Conservation (phyloP, 2,888 invertebrate species). For the Cerceris ruficornis region DNA sequence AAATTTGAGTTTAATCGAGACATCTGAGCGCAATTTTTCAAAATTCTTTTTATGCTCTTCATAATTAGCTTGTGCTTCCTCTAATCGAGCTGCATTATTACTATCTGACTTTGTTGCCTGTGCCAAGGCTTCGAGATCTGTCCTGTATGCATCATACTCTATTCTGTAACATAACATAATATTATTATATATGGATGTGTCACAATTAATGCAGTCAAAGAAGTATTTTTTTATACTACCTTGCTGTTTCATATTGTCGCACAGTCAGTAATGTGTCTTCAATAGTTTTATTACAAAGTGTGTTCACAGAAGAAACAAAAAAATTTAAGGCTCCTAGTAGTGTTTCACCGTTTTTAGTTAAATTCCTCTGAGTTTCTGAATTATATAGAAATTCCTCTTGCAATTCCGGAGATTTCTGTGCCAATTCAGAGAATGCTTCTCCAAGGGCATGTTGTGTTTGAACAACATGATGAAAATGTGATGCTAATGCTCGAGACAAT, state of each 20-base stretch:
- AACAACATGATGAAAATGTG: constrained; percentile 94
- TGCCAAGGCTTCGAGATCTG: constrained; percentile 93
- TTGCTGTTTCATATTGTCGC: constrained; percentile 89
- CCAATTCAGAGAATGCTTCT: constrained; percentile 96
- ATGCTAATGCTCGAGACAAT: constrained; percentile 91
- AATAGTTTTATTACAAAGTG: constrained; percentile 98
- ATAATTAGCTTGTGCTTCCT: constrained; percentile 91
- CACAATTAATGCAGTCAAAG: background rate
- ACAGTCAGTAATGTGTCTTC: constrained; percentile 95
- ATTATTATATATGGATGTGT: constrained; percentile 12
- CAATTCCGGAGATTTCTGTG: constrained; percentile 97
- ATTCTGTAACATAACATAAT: constrained; percentile 84
- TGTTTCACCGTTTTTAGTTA: constrained; percentile 96
- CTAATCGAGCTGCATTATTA: constrained; percentile 85
- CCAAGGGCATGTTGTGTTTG: constrained; percentile 94
- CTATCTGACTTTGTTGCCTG: constrained; percentile 84
- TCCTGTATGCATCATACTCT: constrained; percentile 98
- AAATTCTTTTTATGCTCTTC: constrained; percentile 94
- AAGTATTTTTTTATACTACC: constrained; percentile 81
- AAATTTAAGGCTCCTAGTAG: constrained; percentile 96
- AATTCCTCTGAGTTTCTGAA: constrained; percentile 96
- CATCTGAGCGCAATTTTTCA: constrained; percentile 96
- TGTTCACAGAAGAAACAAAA: constrained; percentile 97
- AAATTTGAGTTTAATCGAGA: constrained; percentile 97
- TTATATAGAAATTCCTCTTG: constrained; percentile 97